These are phyloP conservation scores for Naja naja DNA, from an alignment of 2,113 vertebrate species.

Conservation along the genomic window DNA sequence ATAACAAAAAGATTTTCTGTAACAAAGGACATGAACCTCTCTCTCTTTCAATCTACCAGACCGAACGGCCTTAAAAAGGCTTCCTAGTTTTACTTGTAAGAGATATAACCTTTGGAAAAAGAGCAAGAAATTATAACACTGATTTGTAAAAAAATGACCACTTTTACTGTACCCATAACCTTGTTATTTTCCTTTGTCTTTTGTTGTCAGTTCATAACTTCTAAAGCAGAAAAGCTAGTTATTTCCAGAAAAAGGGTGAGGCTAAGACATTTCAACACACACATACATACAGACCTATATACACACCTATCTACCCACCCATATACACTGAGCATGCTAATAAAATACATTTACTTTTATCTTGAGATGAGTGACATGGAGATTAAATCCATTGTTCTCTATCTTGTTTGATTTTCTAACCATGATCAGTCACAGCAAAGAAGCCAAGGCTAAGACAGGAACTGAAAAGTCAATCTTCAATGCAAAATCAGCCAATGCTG, in stretches of 20 bases:
- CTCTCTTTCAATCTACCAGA: neutral
- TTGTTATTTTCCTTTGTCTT: neutral
- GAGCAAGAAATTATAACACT: neutral
- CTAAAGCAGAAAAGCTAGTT: neutral
- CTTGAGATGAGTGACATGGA: neutral
- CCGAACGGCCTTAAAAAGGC: neutral
- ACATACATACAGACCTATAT: neutral
- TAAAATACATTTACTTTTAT: neutral
- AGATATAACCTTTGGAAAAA: neutral
- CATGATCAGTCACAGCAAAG: neutral
- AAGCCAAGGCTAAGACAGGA: neutral
- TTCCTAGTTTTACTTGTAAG: neutral
- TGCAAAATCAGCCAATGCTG: neutral
- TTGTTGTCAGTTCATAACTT: neutral
- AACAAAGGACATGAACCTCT: neutral
- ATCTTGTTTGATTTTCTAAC: neutral
- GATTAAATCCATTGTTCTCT: neutral
- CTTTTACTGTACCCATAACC: neutral
- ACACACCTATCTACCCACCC: neutral
- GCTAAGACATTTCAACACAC: neutral
- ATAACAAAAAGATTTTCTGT: neutral
- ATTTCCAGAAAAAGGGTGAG: neutral
- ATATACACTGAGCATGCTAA: neutral
- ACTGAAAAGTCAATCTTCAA: neutral
- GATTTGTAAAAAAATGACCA: neutral